Evolutionary conservation across 2,888 invertebrate species (phyloP).

Genomic region (Urechis unicinctus): DNA sequence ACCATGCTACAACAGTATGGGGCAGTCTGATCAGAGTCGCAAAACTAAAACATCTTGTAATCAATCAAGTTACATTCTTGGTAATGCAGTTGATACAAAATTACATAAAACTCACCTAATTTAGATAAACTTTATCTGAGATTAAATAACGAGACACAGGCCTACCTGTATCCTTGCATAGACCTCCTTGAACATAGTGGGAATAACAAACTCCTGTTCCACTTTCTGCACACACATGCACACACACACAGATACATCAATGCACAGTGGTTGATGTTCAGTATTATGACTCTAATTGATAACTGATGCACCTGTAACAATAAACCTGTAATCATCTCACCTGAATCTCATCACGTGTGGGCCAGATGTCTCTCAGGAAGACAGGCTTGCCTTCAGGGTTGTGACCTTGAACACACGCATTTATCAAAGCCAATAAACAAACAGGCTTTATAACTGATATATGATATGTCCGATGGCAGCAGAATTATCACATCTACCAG

Average conservation of each 20-base stretch:
- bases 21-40: neutral
- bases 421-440: no score
- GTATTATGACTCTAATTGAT: no score
- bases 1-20: constrained; percentile 64
- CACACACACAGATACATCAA: no score
- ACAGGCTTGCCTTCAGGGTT: constrained; percentile 67
- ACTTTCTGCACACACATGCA: constrained; percentile 58
- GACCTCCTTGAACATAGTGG: constrained; percentile 94
- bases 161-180: constrained; percentile 66
- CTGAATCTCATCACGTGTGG: constrained; percentile 81
- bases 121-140: no score
- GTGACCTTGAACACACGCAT: constrained; percentile 28
- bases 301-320: constrained; percentile 13
- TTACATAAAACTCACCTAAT: no score
- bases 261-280: no score
- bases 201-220: constrained; percentile 83
- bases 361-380: constrained; percentile 93
- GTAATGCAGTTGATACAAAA: neutral
- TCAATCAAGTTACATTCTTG: neutral
- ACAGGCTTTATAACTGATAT: no score
- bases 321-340: constrained; percentile 23
- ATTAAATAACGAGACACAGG: neutral
- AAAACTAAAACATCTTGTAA: neutral
- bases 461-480: no score
- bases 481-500: no score